Base-by-base conservation (phyloP, 2,888 invertebrate genomes). In the Synanthedon andrenaeformis region DNA sequence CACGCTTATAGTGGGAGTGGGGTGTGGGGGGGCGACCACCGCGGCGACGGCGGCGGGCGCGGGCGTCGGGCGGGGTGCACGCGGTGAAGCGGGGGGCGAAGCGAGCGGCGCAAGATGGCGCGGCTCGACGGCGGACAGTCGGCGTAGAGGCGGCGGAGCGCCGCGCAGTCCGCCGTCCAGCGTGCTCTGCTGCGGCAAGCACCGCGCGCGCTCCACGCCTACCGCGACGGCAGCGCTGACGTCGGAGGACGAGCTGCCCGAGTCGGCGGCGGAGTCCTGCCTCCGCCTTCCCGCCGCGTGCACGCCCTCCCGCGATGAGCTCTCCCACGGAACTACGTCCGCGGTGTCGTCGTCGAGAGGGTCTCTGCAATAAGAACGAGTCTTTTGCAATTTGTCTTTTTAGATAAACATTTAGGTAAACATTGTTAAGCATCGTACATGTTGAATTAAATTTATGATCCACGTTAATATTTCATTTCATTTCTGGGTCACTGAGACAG, bases 191-290 rank as follows among this genome's bases (percentile, higher is more conserved):
- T 92, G 91, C 52, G 90, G 89, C 58, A 93, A 82, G 45, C 92
- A 90, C 57, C 92, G 90, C 62, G 90, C 89, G 63, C 92, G 83
- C 62, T 91, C 84, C 58, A 80, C 71, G 50, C 86, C 86, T 51
- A 89, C 83, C 3, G 59, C 91, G 88, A 62, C 80, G 51, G 90
- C 87, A 3, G 81, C 70, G 71, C 92, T 92, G 58, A 93, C 90
- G 72, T 94, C 94, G 17, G 93, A 93, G 11, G 92, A 92, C n/a
- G 92, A 92, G 69, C 91, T 91, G 67, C 91, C 92, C 13, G 92
- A 92, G 75, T 93, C 92, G 50, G 92, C 78, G 12, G 89, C 82
- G 4, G 92, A 92, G 75, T 92, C 92, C 70, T 92, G 92, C 28
- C 92, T 87, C 14, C 90, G 79, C 51, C 78, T 75, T 45, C 67